phyloP scores from a whole-genome alignment of 30 jellyfish, hydroid and myxozoan species.

The Aurelia sp. region DNA sequence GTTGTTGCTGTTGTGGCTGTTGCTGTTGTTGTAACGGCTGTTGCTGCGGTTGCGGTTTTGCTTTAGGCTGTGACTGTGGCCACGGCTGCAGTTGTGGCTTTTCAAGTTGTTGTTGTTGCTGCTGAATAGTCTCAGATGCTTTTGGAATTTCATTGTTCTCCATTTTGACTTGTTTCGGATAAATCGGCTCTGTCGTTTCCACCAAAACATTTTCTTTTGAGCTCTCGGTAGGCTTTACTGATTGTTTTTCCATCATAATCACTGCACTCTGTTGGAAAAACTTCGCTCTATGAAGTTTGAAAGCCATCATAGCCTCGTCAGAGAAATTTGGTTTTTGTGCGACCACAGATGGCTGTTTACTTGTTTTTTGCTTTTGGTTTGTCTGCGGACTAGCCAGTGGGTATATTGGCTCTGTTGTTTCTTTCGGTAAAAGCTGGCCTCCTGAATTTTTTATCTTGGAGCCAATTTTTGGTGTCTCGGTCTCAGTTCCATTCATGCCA shows the following conservation, averaged over 20 bases:
- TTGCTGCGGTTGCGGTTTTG: neutral
- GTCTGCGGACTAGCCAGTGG: constrained; percentile 12
- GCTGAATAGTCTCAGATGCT: neutral
- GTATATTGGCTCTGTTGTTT: constrained; percentile 39
- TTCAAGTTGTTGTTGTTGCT: constrained; percentile 29
- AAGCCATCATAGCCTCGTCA: constrained; percentile 34
- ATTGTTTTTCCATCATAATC: constrained; percentile 20
- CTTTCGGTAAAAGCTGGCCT: constrained; percentile 20
- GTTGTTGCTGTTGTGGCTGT: constrained; percentile 10
- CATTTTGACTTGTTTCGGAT: constrained; percentile 41
- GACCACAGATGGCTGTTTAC: neutral
- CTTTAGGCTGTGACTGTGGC: constrained; percentile 13
- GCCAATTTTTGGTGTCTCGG: constrained; percentile 1
- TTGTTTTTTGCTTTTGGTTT: neutral
- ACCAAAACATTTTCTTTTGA: constrained; percentile 35
- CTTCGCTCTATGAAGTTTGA: constrained; percentile 21
- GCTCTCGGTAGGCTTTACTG: neutral
- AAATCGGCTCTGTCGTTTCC: constrained; percentile 44
- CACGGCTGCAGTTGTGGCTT: constrained; percentile 27
- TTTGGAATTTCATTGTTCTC: neutral
- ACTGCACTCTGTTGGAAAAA: constrained; percentile 34
- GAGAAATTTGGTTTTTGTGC: neutral
- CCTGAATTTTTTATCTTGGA: neutral
- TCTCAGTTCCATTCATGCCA: constrained; percentile 51
- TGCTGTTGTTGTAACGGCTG: constrained; percentile 25